A percentile compares a stretch with the other conserved stretches of the same genome.
Conservation (phyloP, 2,888 invertebrate genomes). For the Aquatica leii region DNA sequence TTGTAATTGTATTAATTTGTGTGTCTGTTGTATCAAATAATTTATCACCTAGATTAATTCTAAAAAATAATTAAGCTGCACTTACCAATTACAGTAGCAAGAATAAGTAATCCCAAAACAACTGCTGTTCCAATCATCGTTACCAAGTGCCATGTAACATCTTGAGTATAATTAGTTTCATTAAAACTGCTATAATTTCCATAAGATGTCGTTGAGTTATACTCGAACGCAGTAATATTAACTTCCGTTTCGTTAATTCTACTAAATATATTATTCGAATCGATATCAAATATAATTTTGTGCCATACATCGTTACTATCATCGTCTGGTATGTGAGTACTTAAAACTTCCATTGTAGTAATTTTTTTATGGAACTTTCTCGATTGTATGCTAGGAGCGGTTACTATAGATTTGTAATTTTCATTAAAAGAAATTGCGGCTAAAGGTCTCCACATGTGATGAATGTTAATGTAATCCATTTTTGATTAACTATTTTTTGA, state of each 20-base stretch:
- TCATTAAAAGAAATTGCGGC: conserved; percentile 49
- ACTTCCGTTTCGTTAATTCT: conserved; percentile 34
- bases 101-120: conserved; percentile 67
- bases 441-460: conserved; percentile 51
- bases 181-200: conserved; percentile 25
- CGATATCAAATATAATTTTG: conserved; percentile 48
- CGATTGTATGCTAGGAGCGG: conserved; percentile 21
- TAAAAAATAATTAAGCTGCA: conserved; percentile 2
- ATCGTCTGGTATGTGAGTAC: conserved; percentile 19
- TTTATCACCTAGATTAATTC: too few species aligned
- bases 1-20: too few species aligned
- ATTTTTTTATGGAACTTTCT: conserved; percentile 16
- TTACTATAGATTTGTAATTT: conserved; percentile 38
- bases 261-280: conserved; percentile 37
- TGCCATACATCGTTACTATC: conserved; percentile 52
- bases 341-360: conserved; percentile 27
- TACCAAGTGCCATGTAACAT: conserved; percentile 65
- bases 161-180: conserved; percentile 40
- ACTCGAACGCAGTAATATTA: conserved; percentile 26
- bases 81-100: conserved; percentile 70
- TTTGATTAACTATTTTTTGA: conserved; percentile 2
- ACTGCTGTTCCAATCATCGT: conserved; percentile 70
- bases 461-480: conserved; percentile 48
- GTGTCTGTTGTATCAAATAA: too few species aligned
- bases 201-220: conserved; percentile 17